A percentile compares a stretch with the other conserved stretches of the same genome.
These are phyloP conservation scores for Lindbergichthys nudifrons DNA, from an alignment of 2,797 vertebrate species.

Conservation along the genomic window DNA sequence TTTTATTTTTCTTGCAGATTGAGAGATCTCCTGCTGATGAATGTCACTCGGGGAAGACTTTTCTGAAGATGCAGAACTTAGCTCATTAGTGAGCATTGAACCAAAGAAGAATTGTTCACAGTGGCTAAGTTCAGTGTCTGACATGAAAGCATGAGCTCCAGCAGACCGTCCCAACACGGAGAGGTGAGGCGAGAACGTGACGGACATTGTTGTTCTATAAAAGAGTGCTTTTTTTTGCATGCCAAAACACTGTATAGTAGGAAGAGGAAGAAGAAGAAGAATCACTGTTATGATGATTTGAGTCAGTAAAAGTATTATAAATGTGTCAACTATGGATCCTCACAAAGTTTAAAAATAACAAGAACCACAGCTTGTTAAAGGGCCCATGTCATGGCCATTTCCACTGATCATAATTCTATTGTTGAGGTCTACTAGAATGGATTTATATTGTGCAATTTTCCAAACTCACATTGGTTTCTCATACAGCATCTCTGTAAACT, in stretches of 20 bases:
- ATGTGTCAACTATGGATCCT: not conserved
- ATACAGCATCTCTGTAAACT: too few relatives aligned
- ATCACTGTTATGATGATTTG: not conserved
- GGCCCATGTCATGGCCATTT: too few relatives aligned
- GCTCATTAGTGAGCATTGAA: constrained; percentile 83
- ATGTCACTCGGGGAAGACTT: constrained; percentile 35
- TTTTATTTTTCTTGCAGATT: constrained; percentile 34
- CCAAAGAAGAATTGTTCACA: constrained; percentile 80
- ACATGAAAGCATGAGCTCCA: constrained; percentile 71
- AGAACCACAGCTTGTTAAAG: constrained; percentile 18
- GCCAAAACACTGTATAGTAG: constrained; percentile 45
- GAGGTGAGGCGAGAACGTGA: constrained; percentile 7
- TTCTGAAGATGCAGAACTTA: constrained; percentile 83
- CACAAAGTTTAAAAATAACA: constrained; percentile 22
- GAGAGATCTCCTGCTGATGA: constrained; percentile 8
- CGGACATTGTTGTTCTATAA: too few relatives aligned
- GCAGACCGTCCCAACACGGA: constrained; percentile 15
- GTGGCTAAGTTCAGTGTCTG: constrained; percentile 86
- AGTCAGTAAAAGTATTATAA: not conserved
- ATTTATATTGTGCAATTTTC: too few relatives aligned
- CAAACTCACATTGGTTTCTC: too few relatives aligned
- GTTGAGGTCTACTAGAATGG: too few relatives aligned
- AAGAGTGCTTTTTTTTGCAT: constrained; percentile 58
- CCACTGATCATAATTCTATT: too few relatives aligned
- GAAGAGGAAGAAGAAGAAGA: constrained; percentile 7